Conservation (phyloP, 2,113 vertebrate species). For the Setophaga coronata region DNA sequence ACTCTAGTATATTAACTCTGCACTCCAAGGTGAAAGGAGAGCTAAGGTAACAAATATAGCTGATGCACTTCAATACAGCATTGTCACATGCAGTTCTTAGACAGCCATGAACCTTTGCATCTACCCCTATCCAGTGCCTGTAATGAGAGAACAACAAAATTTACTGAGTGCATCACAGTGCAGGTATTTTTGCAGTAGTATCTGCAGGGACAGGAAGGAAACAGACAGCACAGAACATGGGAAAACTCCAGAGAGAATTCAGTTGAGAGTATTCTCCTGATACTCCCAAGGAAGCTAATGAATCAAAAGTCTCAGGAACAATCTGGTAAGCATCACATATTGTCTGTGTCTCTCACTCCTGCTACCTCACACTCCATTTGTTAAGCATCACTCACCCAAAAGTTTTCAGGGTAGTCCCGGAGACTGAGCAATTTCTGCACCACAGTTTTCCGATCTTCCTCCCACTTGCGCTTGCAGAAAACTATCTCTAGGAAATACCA, state of each 20-base stretch:
- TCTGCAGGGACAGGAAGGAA: background rate
- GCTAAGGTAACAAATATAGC: background rate
- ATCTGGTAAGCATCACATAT: fast-evolving
- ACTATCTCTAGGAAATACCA: slow-evolving; percentile 98
- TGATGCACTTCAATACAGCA: background rate
- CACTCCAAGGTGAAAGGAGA: background rate
- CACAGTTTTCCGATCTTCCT: slow-evolving; percentile 88
- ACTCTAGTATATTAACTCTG: background rate
- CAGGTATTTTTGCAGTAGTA: background rate
- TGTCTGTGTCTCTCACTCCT: background rate
- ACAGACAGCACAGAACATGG: background rate
- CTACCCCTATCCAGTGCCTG: background rate
- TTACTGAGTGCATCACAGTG: background rate
- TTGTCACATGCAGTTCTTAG: background rate
- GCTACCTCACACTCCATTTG: background rate
- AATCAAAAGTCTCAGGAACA: background rate
- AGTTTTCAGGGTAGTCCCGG: slow-evolving; percentile 90
- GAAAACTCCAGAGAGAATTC: background rate
- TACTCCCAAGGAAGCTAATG: background rate
- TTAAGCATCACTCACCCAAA: slow-evolving; percentile 76
- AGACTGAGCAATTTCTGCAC: slow-evolving; percentile 83
- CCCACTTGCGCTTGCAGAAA: slow-evolving; percentile 96
- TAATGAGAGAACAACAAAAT: background rate
- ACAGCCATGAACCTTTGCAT: background rate
- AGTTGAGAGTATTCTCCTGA: background rate